Evolutionary conservation across 2,888 invertebrate species (phyloP), one percentile per base, ranked within the genome.

Genomic region (Coleophora flavipennella): DNA sequence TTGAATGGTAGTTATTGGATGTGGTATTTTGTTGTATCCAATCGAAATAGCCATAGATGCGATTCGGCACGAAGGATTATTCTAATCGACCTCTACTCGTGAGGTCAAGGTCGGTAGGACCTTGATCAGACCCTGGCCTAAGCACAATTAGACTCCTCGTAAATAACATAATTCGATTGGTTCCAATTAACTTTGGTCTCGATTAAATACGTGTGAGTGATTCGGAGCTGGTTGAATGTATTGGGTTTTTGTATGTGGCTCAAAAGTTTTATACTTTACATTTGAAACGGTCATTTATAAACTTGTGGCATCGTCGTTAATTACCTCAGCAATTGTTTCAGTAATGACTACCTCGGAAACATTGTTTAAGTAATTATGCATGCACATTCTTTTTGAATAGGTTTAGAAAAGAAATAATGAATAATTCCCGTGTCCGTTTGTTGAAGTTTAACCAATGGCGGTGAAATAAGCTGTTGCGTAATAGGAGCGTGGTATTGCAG

Each of bases 131-230:
- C 57, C 45, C 51, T 55, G 60, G 63, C 61, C 56, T 59, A 51
- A 53, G 57, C 33, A 11, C 53, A 56, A n/a, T 56, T 54, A 63
- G 62, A 60, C 61, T 50, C 64, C 55, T 60, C 64, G 68, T 83
- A 80, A 80, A 83, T 72, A 67, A 77, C 59, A 65, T 67, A 64
- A 71, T 78, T 72, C 75, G 72, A 83, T 81, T 75, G 73, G 78
- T 77, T 78, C 80, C 78, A 79, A 80, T 78, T 74, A 78, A 67
- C 59, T 54, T 65, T 60, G 65, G 63, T 65, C 55, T 65, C 71
- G 67, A 73, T 77, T 73, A 72, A 74, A 76, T 70, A 67, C 26
- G 40, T 38, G 38, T 38, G 34, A 40, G 43, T 25, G 35, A 35
- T 40, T 35, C 27, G 27, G 27, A 20, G 20, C 20, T 20, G 3